Conservation (phyloP, 92 coral and sea anemone species). For the Epizoanthus scotinus region DNA sequence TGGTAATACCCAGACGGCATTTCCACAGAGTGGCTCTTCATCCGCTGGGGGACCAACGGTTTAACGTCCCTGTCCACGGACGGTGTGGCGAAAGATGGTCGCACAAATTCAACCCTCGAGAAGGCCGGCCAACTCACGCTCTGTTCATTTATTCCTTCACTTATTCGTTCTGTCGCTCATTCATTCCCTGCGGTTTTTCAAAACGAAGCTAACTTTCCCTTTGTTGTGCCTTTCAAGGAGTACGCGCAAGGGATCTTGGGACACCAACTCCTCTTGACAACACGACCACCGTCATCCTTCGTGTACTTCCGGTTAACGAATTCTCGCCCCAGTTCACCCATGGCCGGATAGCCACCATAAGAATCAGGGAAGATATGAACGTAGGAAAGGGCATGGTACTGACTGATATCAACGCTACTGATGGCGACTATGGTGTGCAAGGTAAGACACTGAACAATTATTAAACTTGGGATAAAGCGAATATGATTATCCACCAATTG, state of each 20-base stretch:
- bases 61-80: too few species aligned
- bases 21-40: too few species aligned
- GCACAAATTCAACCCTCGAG: too few species aligned
- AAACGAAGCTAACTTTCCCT: neutral
- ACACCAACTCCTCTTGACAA: slow-evolving; percentile 49
- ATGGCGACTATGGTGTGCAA: slow-evolving; percentile 69
- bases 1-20: too few species aligned
- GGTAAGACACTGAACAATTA: slow-evolving; percentile 41
- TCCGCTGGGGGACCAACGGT: too few species aligned
- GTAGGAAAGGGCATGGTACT: slow-evolving; percentile 54
- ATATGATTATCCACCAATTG: too few species aligned
- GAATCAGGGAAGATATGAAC: slow-evolving; percentile 49
- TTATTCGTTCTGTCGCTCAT: neutral
- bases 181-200: neutral
- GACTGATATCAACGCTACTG: slow-evolving; percentile 72
- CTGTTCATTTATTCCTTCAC: neutral
- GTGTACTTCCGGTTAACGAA: slow-evolving; percentile 70
- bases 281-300: slow-evolving; percentile 54
- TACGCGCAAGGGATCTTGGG: slow-evolving; percentile 74
- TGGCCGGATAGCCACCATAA: slow-evolving; percentile 34
- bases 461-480: too few species aligned
- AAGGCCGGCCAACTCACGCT: too few species aligned
- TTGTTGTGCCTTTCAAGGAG: slow-evolving; percentile 34
- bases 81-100: too few species aligned
- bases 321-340: slow-evolving; percentile 73